Evolutionary conservation across 2,113 vertebrate species (phyloP).

Genomic region (Zosterops hypoxanthus): DNA sequence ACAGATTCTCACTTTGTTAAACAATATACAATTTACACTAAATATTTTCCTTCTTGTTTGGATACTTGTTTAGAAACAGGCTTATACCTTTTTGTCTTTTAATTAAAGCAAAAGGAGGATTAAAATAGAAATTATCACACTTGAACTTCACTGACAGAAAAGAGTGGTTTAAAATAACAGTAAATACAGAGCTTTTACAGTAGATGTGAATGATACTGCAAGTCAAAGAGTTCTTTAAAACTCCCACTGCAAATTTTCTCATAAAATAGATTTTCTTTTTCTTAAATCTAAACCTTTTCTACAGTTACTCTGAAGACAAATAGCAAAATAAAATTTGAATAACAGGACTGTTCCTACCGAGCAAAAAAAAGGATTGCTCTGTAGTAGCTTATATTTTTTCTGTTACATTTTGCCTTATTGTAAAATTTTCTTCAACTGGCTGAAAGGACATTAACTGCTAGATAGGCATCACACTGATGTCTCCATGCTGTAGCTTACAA

Average conservation of each 20-base stretch:
- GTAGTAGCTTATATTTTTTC: slow-evolving; percentile 63
- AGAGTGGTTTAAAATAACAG: slow-evolving; percentile 33
- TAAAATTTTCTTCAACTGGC: slow-evolving; percentile 76
- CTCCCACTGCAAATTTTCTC: slow-evolving; percentile 39
- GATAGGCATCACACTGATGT: slow-evolving; percentile 84
- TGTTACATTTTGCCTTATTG: slow-evolving; percentile 71
- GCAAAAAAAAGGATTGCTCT: slow-evolving; percentile 24
- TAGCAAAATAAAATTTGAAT: slow-evolving; percentile 56
- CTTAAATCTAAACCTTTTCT: slow-evolving; percentile 15
- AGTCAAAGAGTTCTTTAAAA: slow-evolving; percentile 57
- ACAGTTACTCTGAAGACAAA: slow-evolving; percentile 22
- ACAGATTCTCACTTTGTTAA: slow-evolving; percentile 15
- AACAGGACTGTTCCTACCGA: neutral
- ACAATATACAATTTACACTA: slow-evolving; percentile 9
- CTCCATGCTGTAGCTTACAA: slow-evolving; percentile 84
- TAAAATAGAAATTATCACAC: slow-evolving; percentile 38
- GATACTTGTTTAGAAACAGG: slow-evolving; percentile 32
- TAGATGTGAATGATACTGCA: slow-evolving; percentile 34
- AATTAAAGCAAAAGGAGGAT: slow-evolving; percentile 48
- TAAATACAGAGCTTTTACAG: slow-evolving; percentile 30
- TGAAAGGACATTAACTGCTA: slow-evolving; percentile 79
- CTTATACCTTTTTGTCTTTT: slow-evolving; percentile 56
- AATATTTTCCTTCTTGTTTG: slow-evolving; percentile 39
- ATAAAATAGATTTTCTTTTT: slow-evolving; percentile 30
- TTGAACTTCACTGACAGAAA: slow-evolving; percentile 41